Percentiles rank a stretch among this genome's conserved stretches.
Evolutionary conservation across 2,113 vertebrate species (phyloP).

Genomic region (Zapornia atra): DNA sequence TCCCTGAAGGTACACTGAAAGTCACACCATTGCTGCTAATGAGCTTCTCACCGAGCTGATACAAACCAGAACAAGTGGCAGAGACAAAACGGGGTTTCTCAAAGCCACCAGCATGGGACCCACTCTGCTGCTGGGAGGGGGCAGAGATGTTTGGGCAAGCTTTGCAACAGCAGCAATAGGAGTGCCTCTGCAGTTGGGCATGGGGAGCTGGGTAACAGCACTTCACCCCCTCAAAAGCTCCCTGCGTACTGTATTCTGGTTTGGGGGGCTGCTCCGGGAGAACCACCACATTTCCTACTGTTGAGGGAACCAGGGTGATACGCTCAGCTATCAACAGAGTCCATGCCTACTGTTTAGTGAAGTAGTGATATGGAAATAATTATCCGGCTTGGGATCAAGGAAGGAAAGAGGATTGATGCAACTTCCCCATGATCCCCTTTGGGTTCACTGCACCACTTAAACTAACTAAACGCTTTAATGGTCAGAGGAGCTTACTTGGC

Average conservation of each 20-base stretch:
- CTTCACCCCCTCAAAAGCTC: neutral
- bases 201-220: neutral
- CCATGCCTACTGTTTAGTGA: neutral
- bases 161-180: neutral
- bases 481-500: neutral
- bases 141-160: neutral
- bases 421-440: neutral
- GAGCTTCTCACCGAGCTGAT: neutral
- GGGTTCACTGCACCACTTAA: neutral
- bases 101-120: neutral
- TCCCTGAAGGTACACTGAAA: neutral
- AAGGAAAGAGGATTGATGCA: slow-evolving; percentile 3
- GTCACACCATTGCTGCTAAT: neutral
- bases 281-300: neutral
- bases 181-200: fast-evolving
- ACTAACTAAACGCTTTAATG: neutral
- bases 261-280: neutral
- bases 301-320: neutral
- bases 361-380: neutral
- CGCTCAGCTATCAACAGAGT: neutral
- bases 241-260: neutral
- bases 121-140: neutral
- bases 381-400: neutral
- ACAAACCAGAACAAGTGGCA: fast-evolving
- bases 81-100: neutral